Evolutionary conservation across 53 echinoderm and acorn worm genomes (phyloP).

Genomic region (Actinopyga echinites): DNA sequence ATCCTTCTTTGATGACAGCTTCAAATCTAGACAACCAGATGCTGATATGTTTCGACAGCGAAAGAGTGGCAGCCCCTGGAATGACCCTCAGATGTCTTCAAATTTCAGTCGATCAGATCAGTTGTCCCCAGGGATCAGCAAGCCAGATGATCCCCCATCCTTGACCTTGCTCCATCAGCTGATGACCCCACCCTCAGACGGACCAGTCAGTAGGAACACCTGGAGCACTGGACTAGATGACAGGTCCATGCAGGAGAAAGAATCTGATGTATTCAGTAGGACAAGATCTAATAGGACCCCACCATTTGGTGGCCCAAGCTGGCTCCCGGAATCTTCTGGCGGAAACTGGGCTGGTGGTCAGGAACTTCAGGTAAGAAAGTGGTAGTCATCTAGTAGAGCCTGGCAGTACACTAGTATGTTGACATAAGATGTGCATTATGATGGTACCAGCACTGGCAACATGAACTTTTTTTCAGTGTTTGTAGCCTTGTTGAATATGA

Average conservation of each 20-base stretch:
- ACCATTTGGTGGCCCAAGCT: conserved; percentile 13
- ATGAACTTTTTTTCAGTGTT: no score
- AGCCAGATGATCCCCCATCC: conserved; percentile 5
- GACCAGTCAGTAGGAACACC: not conserved
- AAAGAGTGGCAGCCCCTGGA: conserved; percentile 46
- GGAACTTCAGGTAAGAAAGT: conserved; percentile 22
- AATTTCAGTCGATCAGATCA: conserved; percentile 7
- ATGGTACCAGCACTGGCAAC: no score
- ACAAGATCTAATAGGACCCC: conserved; percentile 21
- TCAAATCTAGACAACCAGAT: not conserved
- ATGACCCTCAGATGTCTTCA: conserved; percentile 19
- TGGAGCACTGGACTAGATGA: conserved; percentile 31
- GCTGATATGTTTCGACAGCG: conserved; percentile 16
- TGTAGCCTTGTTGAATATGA: no score
- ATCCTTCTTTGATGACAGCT: not conserved
- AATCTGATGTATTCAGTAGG: conserved; percentile 16
- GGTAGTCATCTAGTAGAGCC: no score
- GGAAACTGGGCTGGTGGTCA: conserved; percentile 27
- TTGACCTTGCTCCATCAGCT: conserved; percentile 34
- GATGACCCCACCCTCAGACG: not conserved
- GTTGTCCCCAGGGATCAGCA: conserved; percentile 16
- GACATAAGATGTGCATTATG: no score
- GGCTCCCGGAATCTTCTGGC: not conserved
- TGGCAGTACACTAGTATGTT: no score
- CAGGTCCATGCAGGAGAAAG: not conserved